Evolutionary conservation across 1,140 invertebrate genomes (phyloP).

Genomic region (Hermetia illucens): DNA sequence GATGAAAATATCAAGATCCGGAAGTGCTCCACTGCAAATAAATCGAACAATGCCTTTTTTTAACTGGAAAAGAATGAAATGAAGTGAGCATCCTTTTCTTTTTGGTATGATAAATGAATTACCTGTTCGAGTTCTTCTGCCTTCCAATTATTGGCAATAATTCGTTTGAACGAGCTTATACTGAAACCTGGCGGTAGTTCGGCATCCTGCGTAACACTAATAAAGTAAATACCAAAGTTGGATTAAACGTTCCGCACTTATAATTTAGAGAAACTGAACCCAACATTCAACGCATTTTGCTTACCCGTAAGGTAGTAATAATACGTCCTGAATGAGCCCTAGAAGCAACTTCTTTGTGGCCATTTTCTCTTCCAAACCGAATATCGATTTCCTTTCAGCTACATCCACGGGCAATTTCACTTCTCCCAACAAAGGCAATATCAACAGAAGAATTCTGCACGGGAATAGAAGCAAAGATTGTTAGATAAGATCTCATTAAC

Average conservation of each 20-base stretch:
- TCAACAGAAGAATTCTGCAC: conserved; percentile 58
- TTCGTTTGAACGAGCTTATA: conserved; percentile 61
- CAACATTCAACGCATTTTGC: too few relatives aligned
- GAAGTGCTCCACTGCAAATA: conserved; percentile 58
- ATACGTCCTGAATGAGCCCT: conserved; percentile 65
- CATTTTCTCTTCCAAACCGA: conserved; percentile 38
- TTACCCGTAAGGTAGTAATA: conserved; percentile 76
- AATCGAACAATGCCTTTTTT: conserved; percentile 75
- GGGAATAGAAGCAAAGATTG: conserved; percentile 11
- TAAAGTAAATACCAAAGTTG: background rate
- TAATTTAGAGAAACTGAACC: conserved; percentile 7
- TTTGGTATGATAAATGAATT: conserved; percentile 5
- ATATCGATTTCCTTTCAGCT: conserved; percentile 41
- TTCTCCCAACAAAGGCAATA: conserved; percentile 65
- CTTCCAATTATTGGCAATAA: conserved; percentile 54
- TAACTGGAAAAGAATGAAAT: conserved; percentile 31
- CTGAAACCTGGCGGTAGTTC: conserved; percentile 64
- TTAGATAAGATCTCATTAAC: conserved; percentile 3
- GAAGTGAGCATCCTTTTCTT: background rate
- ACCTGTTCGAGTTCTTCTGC: conserved; percentile 74
- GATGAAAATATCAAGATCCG: conserved; percentile 56
- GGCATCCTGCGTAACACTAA: conserved; percentile 24
- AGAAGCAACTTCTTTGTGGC: conserved; percentile 43
- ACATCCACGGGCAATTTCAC: conserved; percentile 50
- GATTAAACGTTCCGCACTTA: too few relatives aligned